Evolutionary conservation across 2,113 vertebrate genomes (phyloP).

Genomic region (Dicentrarchus labrax): DNA sequence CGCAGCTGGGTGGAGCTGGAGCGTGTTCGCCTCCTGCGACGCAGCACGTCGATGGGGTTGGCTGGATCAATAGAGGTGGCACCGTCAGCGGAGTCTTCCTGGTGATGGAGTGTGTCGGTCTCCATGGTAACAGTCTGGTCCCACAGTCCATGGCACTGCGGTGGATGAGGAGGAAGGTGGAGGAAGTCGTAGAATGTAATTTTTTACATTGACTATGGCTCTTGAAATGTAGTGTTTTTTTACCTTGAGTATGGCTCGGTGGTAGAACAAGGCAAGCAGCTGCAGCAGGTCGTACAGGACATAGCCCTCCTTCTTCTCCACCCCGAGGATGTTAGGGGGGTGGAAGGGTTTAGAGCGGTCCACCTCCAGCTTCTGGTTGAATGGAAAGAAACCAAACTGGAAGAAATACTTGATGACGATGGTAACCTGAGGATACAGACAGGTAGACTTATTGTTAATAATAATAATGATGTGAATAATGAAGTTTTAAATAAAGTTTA

Average conservation of each 20-base stretch:
- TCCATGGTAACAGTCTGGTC: slow-evolving; percentile 86
- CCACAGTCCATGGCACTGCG: slow-evolving; percentile 95
- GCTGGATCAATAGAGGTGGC: slow-evolving; percentile 80
- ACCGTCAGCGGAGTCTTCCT: fast-evolving
- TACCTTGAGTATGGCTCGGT: slow-evolving; percentile 94
- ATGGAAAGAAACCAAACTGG: slow-evolving; percentile 97
- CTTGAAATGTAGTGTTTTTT: slow-evolving; percentile 37
- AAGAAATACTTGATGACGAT: slow-evolving; percentile 98
- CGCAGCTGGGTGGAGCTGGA: slow-evolving; percentile 55
- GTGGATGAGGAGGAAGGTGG: background rate
- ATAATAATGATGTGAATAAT: too few species aligned
- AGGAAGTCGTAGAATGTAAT: background rate
- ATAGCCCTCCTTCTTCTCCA: slow-evolving; percentile 96
- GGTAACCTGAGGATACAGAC: slow-evolving; percentile 84
- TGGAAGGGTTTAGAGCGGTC: slow-evolving; percentile 90
- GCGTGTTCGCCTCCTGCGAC: background rate
- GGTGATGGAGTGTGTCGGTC: slow-evolving; percentile 62
- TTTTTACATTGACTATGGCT: slow-evolving; percentile 91
- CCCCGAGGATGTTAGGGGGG: slow-evolving; percentile 93
- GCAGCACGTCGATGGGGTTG: background rate
- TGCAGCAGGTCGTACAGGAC: slow-evolving; percentile 95
- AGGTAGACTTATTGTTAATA: background rate
- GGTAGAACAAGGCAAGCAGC: slow-evolving; percentile 93
- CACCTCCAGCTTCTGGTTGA: slow-evolving; percentile 89
- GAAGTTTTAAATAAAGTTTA: background rate